A percentile compares a stretch with the other conserved stretches of the same genome.
These are phyloP conservation scores for Achlya flavicornis DNA, from an alignment of 2,888 invertebrate genomes.

Conservation along the genomic window DNA sequence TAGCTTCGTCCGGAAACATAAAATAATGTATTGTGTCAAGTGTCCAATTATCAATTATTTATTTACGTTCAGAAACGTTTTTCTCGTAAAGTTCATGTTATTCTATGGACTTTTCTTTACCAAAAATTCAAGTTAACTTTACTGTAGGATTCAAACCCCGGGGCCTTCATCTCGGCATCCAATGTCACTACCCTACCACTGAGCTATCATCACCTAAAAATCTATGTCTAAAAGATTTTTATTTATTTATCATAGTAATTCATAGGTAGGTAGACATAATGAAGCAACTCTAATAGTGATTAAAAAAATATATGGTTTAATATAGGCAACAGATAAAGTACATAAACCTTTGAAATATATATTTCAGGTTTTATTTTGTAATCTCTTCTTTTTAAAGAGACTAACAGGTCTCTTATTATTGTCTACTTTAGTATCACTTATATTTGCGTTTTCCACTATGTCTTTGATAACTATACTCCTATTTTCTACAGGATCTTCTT, in stretches of 20 bases:
- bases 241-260: no score
- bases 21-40: no score
- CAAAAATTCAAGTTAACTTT: no score
- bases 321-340: neutral
- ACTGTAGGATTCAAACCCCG: no score
- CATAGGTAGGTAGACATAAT: no score
- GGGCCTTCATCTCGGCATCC: no score
- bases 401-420: slow-evolving; percentile 61
- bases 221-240: no score
- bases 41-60: no score
- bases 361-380: slow-evolving; percentile 52
- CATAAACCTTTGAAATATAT: slow-evolving; percentile 25
- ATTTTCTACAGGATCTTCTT: slow-evolving; percentile 24
- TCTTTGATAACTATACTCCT: slow-evolving; percentile 64
- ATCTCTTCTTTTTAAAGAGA: slow-evolving; percentile 70
- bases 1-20: neutral
- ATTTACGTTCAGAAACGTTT: neutral
- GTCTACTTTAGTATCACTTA: slow-evolving; percentile 36
- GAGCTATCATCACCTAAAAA: no score
- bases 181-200: no score
- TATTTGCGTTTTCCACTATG: slow-evolving; percentile 56
- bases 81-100: no score
- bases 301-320: neutral
- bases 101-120: no score
- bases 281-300: neutral